A percentile compares a stretch with the other conserved stretches of the same genome.
These are phyloP conservation scores for Desmodus rotundus DNA, from an alignment of 2,113 vertebrate species.

Conservation along the genomic window DNA sequence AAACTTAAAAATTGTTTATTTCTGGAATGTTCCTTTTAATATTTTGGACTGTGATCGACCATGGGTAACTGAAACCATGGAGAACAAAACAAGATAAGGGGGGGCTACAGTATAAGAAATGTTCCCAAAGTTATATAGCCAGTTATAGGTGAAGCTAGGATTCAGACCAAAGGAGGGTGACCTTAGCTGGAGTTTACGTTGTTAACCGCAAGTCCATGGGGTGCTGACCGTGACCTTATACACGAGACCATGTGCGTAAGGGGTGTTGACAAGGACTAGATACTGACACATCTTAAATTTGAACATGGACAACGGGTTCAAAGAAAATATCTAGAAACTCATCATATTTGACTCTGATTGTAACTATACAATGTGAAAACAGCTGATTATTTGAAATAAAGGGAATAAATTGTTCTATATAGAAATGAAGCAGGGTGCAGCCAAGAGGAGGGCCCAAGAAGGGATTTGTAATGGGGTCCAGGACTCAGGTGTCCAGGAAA, in stretches of 20 bases:
- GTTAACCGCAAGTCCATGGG: not conserved
- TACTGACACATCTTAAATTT: not conserved
- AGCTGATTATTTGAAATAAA: not conserved
- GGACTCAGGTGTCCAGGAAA: no score
- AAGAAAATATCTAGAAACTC: not conserved
- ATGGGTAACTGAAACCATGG: not conserved
- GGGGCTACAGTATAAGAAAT: not conserved
- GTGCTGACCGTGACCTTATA: not conserved
- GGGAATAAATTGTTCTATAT: not conserved
- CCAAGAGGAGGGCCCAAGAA: no score
- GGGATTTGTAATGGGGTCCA: no score
- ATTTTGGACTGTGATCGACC: not conserved
- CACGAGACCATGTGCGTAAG: not conserved
- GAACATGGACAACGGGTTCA: not conserved
- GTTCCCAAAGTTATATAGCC: not conserved
- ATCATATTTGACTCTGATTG: not conserved
- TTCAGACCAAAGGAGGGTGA: not conserved
- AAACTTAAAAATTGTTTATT: no score
- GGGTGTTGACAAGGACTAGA: not conserved
- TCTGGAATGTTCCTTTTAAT: not conserved
- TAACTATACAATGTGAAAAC: not conserved
- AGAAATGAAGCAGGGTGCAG: no score
- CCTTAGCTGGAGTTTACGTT: not conserved
- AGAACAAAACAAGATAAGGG: not conserved
- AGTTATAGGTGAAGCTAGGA: not conserved